Conservation (phyloP, 2,888 invertebrate genomes). For the Agrotis exclamationis region DNA sequence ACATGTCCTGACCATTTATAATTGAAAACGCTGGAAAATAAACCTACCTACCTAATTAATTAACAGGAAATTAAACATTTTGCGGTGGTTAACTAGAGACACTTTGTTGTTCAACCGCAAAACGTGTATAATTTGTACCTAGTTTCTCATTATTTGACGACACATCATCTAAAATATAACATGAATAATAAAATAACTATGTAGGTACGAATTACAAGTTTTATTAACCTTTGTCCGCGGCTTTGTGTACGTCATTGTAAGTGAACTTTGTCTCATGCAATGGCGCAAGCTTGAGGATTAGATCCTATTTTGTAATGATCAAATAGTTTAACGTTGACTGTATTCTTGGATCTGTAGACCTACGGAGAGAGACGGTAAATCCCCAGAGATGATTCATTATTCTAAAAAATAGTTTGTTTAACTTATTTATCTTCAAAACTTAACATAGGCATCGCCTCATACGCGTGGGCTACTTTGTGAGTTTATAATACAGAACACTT, state of each 20-base stretch:
- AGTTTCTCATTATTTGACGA: slow-evolving; percentile 24
- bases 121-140: background rate
- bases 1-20: slow-evolving; percentile 66
- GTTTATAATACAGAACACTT: slow-evolving; percentile 42
- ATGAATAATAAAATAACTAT: slow-evolving; percentile 38
- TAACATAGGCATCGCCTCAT: slow-evolving; percentile 25
- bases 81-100: slow-evolving; percentile 9
- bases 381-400: slow-evolving; percentile 26
- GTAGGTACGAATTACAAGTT: slow-evolving; percentile 1
- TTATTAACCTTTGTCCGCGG: slow-evolving; percentile 43
- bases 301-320: background rate
- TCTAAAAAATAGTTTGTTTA: slow-evolving; percentile 14
- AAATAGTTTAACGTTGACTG: slow-evolving; percentile 12
- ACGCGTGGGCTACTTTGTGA: slow-evolving; percentile 29
- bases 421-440: slow-evolving; percentile 22
- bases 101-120: slow-evolving; percentile 41
- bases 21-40: slow-evolving; percentile 60
- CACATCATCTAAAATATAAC: slow-evolving; percentile 40
- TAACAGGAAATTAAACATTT: slow-evolving; percentile 49
- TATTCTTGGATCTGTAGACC: slow-evolving; percentile 1
- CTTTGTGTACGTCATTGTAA: slow-evolving; percentile 21
- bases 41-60: slow-evolving; percentile 41
- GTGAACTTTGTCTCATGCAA: slow-evolving; percentile 24
- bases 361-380: slow-evolving; percentile 12
- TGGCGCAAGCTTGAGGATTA: slow-evolving; percentile 17